Evolutionary conservation across 2,797 vertebrate species (phyloP).

Genomic region (Arnoldichthys spilopterus): DNA sequence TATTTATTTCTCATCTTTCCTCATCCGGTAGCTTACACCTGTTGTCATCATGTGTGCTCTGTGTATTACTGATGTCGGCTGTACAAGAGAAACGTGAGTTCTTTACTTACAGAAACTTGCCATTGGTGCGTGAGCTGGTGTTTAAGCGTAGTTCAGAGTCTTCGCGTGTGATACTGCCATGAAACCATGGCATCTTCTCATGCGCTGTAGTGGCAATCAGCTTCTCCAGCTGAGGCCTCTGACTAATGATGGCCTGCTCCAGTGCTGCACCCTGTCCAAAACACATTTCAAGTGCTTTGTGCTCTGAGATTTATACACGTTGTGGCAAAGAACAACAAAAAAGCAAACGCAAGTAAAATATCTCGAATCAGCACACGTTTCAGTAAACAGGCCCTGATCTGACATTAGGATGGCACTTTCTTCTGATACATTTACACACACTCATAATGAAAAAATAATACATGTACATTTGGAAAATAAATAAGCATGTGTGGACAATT

Average conservation of each 20-base stretch:
- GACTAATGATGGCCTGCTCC: constrained; percentile 97
- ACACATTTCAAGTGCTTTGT: background rate
- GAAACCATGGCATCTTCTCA: constrained; percentile 97
- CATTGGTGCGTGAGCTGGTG: constrained; percentile 78
- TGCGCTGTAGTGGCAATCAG: constrained; percentile 94
- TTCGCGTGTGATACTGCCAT: constrained; percentile 86
- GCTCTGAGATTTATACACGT: no score
- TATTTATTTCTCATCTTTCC: no score
- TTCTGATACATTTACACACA: no score
- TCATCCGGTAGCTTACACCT: background rate
- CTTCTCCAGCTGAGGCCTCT: constrained; percentile 95
- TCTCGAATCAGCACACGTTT: no score
- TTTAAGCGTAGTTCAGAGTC: constrained; percentile 87
- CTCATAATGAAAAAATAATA: no score
- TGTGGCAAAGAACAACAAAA: background rate
- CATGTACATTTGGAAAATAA: no score
- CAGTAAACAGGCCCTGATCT: no score
- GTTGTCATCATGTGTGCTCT: background rate
- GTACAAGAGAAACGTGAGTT: background rate
- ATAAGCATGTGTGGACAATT: no score
- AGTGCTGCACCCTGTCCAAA: constrained; percentile 85
- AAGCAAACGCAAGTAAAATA: no score
- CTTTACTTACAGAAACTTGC: constrained; percentile 92
- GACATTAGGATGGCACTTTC: no score
- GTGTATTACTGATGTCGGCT: no score